Percentiles rank a stretch among this genome's conserved stretches.
Conservation (phyloP, 1,140 invertebrate species). For the Ladona fulva region DNA sequence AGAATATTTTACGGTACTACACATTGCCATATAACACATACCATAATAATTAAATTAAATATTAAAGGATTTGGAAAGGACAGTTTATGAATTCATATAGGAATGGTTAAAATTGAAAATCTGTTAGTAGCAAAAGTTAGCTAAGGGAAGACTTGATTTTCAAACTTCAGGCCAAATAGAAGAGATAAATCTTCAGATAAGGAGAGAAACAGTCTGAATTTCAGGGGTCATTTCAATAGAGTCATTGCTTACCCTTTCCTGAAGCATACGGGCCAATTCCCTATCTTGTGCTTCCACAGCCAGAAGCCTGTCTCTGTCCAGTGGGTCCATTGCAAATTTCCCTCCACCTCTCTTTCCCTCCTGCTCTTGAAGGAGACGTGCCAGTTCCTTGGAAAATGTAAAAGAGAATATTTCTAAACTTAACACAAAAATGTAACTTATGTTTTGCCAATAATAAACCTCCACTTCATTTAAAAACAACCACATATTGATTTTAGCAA, state of each 20-base stretch:
- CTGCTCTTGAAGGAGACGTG: slow-evolving; percentile 53
- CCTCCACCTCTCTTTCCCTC: slow-evolving; percentile 50
- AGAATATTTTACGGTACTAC: no score
- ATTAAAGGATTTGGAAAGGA: no score
- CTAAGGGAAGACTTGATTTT: no score
- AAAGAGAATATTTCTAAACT: slow-evolving; percentile 11
- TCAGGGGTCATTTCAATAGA: no score
- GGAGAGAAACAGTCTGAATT: no score
- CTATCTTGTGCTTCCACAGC: slow-evolving; percentile 88
- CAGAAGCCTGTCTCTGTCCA: slow-evolving; percentile 59
- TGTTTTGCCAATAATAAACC: background rate
- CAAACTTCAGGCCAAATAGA: no score
- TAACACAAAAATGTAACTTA: background rate
- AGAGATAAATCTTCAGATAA: no score
- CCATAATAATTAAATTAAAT: no score
- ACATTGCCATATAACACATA: no score
- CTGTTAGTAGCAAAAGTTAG: no score
- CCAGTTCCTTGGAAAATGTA: slow-evolving; percentile 47
- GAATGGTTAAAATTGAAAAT: no score
- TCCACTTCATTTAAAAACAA: background rate
- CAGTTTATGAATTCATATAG: no score
- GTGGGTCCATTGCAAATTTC: slow-evolving; percentile 42
- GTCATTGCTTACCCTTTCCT: slow-evolving; percentile 63
- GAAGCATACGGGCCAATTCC: slow-evolving; percentile 77
- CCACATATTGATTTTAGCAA: background rate